Evolutionary conservation across 1,140 invertebrate genomes (phyloP), one percentile per base, ranked within the genome.

Genomic region (Drosophila arawakana): DNA sequence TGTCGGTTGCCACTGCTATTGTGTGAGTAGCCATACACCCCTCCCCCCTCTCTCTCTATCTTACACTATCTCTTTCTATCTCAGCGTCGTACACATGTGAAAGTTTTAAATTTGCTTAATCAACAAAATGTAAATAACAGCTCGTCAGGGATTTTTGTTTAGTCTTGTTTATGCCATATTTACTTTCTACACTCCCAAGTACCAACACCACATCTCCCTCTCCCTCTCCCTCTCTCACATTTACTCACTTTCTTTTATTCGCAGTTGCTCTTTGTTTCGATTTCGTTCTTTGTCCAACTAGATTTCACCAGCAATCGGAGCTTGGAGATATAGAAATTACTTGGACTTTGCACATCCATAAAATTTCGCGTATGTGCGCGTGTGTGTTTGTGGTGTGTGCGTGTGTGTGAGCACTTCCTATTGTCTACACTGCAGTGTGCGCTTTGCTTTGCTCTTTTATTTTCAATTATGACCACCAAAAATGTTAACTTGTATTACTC

Each of bases 91-190:
- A 60, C 57, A 61, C 50, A 69, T 70, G 72, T 49, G 54, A 60
- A 78, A 78, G 66, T 78, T 78, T 75, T 71, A 75, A 78, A 76
- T 78, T 78, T 72, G 76, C 76, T 78, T 78, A 76, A 78, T 78
- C 76, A 78, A 78, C 73, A 75, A 78, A 78, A 78, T 76, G 76
- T 73, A 78, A 76, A 78, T 78, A 74, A 75, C 67, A 71, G 54
- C 73, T 75, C 72, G 72, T 74, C 72, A 74, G 72, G 72, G 72
- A 74, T 74, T 74, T 73, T 70, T 62, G 66, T 70, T 74, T 74
- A 74, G 72, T 70, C 72, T 74, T 74, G 72, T 74, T 74, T 74
- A 74, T 74, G 72, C 58, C 62, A 70, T 74, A 70, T 74, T 74
- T 74, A 58, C 58, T n/a, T 13, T 60, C 35, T 25, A 44, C 25